These are phyloP conservation scores for Lithodes maja DNA, from an alignment of 2,888 invertebrate genomes.

Conservation along the genomic window DNA sequence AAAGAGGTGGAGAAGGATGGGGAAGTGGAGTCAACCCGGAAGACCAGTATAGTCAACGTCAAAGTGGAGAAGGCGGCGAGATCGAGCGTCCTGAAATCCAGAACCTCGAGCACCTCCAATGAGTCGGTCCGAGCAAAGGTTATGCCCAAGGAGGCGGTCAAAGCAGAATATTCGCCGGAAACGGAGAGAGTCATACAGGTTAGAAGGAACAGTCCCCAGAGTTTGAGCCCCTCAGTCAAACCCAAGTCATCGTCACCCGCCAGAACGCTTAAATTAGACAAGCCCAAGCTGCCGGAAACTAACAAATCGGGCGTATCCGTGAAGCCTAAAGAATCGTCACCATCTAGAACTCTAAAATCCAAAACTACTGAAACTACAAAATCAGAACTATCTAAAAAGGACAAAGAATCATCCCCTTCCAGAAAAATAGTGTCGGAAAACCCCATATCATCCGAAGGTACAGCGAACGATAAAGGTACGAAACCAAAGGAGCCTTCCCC, in stretches of 20 bases:
- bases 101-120: background rate
- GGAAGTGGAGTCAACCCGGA: background rate
- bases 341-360: background rate
- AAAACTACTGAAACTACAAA: background rate
- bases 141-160: background rate
- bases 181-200: background rate
- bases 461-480: background rate
- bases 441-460: background rate
- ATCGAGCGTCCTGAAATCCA: background rate
- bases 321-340: constrained; percentile 7
- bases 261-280: background rate
- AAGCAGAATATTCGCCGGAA: background rate
- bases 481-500: constrained; percentile 8
- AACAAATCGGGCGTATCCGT: background rate
- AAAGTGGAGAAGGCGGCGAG: background rate
- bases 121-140: constrained; percentile 2
- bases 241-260: background rate
- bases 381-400: background rate
- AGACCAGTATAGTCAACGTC: background rate
- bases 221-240: background rate
- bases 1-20: background rate
- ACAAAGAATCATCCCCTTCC: background rate
- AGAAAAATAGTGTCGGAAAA: background rate
- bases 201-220: background rate
- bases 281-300: background rate